Evolutionary conservation across 1,140 invertebrate species (phyloP), one percentile per base, ranked within the genome.

Genomic region (Phthorimaea operculella): DNA sequence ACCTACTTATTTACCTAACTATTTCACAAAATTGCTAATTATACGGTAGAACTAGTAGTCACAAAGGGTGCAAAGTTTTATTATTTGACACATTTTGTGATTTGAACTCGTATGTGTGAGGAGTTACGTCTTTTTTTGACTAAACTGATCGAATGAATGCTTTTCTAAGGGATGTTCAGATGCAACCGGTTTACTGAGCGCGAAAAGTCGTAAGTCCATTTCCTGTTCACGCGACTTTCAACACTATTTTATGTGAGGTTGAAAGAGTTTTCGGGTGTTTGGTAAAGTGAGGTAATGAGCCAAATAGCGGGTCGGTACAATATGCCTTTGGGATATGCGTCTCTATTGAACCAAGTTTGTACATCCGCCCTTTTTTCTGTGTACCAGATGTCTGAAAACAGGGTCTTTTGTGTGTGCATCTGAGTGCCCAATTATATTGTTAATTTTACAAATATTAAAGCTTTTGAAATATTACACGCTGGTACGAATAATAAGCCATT

Each of bases 381-480:
- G 71, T 36, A 51, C 74, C 81, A 84, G 81, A 84, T 84, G 81
- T 78, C 64, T 72, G 63, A 67, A 70, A 66, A 69, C 53, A 55
- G 47, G 44, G 50, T 56, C 66, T 15, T 51, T 82, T 82, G 80
- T 82, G 63, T 12, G 33, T 66, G 61, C 68, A 70, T 72, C 67
- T 66, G 71, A 76, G 67, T 82, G 74, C 81, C 78, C 79, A 82
- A 84, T 84, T 84, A 81, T 84, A 82, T 84, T 81, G 79, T 84
- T 84, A 84, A 84, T 84, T 80, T 79, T 75, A 61, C 77, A 78
- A 80, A 84, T 82, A 81, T 79, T 76, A 79, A 28, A 73, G 66
- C 73, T 70, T 39, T 79, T 84, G 79, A 79, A 83, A 82, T 78
- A 76, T 74, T 69, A 82, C 74, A 82, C 81, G 73, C 64, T 67